These are phyloP conservation scores for Drosophila melanica DNA, from an alignment of 1,140 invertebrate species.

Conservation along the genomic window DNA sequence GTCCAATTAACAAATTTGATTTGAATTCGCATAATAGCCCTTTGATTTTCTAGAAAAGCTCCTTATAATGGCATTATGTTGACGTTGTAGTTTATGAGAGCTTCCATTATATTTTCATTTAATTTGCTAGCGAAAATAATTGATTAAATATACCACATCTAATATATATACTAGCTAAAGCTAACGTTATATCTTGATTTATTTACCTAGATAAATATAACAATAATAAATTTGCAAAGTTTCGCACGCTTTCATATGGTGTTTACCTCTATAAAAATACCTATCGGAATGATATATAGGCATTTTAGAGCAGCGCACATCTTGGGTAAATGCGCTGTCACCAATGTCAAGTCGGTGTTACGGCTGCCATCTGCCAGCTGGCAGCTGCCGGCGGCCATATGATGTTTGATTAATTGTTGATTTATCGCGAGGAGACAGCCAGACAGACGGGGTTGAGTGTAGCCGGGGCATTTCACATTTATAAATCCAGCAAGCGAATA, in stretches of 20 bases:
- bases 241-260: conserved; percentile 1
- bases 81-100: neutral
- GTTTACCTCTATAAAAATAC: conserved; percentile 10
- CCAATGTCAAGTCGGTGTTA: conserved; percentile 21
- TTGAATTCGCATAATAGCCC: conserved; percentile 25
- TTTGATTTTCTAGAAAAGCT: conserved; percentile 22
- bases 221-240: neutral
- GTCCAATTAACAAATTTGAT: conserved; percentile 60
- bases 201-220: neutral
- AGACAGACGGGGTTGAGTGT: conserved; percentile 15
- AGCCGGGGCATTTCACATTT: conserved; percentile 51
- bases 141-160: too few species aligned
- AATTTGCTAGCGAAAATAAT: too few species aligned
- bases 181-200: too few species aligned
- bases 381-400: conserved; percentile 47
- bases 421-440: conserved; percentile 55
- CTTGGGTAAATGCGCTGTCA: conserved; percentile 21
- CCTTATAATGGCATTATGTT: conserved; percentile 1
- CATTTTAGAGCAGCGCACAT: neutral
- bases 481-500: conserved; percentile 24
- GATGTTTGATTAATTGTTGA: conserved; percentile 78
- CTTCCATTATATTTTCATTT: neutral
- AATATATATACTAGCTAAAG: too few species aligned
- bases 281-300: conserved; percentile 25
- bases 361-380: conserved; percentile 16